Evolutionary conservation across 64 coral and sea anemone genomes (phyloP).

Genomic region (Dendronephthya gigantea): DNA sequence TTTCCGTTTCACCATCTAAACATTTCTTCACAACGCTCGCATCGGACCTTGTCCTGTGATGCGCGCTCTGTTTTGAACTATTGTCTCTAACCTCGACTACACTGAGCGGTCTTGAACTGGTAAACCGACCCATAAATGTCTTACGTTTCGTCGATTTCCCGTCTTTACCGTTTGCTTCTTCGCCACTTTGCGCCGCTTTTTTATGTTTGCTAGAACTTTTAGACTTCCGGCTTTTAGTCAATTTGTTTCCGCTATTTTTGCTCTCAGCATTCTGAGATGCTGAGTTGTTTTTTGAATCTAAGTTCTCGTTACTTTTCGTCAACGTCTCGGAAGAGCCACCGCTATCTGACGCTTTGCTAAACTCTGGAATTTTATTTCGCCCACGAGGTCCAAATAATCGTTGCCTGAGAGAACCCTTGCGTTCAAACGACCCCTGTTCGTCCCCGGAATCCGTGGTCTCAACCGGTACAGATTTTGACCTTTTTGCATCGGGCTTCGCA

Average conservation of each 20-base stretch:
- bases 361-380: neutral
- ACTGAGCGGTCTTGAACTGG: neutral
- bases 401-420: neutral
- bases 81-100: neutral
- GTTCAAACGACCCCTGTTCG: neutral
- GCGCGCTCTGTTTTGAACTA: neutral
- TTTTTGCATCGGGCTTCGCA: neutral
- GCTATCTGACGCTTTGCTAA: neutral
- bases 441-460: neutral
- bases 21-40: neutral
- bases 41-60: neutral
- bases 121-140: neutral
- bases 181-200: neutral
- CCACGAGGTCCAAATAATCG: slow-evolving; percentile 5
- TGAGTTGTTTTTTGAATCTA: neutral
- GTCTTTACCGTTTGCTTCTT: neutral
- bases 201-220: neutral
- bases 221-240: neutral
- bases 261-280: too few relatives aligned
- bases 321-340: neutral
- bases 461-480: neutral
- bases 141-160: neutral
- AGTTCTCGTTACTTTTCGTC: neutral
- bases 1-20: neutral
- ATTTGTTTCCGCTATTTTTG: neutral